phyloP scores from a whole-genome alignment of 2,113 vertebrate species.

The Corapipo altera region DNA sequence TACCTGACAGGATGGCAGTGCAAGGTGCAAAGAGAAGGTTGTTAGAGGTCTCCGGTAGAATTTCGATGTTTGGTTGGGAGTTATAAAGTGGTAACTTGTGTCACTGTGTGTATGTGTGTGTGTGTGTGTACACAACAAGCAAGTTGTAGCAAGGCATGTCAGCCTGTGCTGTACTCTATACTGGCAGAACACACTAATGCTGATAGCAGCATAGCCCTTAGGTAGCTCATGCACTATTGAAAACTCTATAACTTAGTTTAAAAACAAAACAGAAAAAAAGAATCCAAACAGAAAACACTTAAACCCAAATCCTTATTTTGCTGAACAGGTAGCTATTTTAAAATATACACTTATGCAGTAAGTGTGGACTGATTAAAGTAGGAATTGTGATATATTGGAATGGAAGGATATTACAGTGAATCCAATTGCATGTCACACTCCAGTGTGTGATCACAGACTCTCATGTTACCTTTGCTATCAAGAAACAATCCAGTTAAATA shows the following conservation, averaged over 20 bases:
- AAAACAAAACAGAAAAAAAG: neutral
- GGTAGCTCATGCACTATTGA: neutral
- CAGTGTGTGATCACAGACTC: neutral
- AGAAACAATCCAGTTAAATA: neutral
- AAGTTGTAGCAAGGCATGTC: neutral
- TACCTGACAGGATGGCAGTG: too few relatives aligned
- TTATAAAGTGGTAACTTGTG: neutral
- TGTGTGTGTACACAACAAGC: neutral
- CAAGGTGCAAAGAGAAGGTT: neutral
- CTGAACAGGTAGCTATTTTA: neutral
- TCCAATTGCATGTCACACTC: neutral
- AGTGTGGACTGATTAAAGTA: neutral
- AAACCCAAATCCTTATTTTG: neutral
- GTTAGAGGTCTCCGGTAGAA: neutral
- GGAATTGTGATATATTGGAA: neutral
- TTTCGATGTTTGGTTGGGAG: fast-evolving
- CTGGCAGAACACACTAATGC: neutral
- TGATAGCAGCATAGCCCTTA: neutral
- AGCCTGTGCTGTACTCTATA: neutral
- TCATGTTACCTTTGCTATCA: neutral
- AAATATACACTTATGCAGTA: neutral
- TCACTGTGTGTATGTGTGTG: fast-evolving
- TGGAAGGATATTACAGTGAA: neutral
- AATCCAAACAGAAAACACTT: neutral
- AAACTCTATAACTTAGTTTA: neutral